Evolutionary conservation across 2,113 vertebrate genomes (phyloP).

Genomic region (Procavia capensis): DNA sequence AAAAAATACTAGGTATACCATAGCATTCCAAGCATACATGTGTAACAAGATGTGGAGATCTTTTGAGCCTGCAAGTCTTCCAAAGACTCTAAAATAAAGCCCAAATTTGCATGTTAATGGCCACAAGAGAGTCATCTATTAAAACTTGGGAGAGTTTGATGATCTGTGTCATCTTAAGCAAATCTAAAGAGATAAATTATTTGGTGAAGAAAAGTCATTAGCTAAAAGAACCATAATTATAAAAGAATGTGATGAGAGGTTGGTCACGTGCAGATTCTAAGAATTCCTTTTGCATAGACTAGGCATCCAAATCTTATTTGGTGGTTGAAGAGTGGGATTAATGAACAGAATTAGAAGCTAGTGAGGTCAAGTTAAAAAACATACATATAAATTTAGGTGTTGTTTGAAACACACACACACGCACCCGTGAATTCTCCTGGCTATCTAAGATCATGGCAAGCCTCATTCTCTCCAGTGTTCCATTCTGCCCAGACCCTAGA

Average conservation of each 20-base stretch:
- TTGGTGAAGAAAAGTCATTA: constrained; percentile 18
- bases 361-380: not conserved
- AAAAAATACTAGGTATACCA: not conserved
- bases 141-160: not conserved
- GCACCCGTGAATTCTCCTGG: not conserved
- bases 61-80: not conserved
- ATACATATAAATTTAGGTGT: not conserved
- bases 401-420: not conserved
- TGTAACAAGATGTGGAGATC: not conserved
- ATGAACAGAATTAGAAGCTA: constrained; percentile 20
- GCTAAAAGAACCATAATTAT: not conserved
- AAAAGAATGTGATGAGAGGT: not conserved
- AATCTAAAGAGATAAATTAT: constrained; percentile 32
- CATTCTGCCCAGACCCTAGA: not conserved
- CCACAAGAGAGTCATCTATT: constrained; percentile 1
- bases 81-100: not conserved
- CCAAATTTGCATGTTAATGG: not conserved
- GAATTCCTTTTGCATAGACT: not conserved
- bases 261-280: not conserved
- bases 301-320: not conserved
- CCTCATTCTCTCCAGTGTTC: not conserved
- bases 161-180: constrained; percentile 27
- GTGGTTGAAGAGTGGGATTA: not conserved
- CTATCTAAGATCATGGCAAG: not conserved
- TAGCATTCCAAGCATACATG: not conserved